A percentile compares a stretch with the other conserved stretches of the same genome.
Evolutionary conservation across 2,113 vertebrate species (phyloP).

Genomic region (Rhinoderma darwinii): DNA sequence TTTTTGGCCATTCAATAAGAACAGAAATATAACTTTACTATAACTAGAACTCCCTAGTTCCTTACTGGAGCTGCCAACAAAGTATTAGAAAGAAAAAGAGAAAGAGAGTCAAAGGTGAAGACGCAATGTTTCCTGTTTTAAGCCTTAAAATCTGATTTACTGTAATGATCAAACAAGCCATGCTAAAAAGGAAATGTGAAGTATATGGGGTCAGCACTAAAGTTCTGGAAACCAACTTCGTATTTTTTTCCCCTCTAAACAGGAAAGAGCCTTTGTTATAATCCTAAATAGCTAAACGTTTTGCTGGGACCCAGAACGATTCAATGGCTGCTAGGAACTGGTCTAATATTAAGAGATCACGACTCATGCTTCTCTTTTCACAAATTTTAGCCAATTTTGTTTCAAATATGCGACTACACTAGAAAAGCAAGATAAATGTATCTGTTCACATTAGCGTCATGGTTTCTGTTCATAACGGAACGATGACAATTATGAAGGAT

Average conservation of each 20-base stretch:
- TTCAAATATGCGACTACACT: neutral
- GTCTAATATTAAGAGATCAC: neutral
- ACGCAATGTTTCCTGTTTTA: slow-evolving; percentile 70
- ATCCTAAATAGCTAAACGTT: slow-evolving; percentile 70
- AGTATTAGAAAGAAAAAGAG: neutral
- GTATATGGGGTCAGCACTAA: slow-evolving; percentile 67
- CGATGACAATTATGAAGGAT: neutral
- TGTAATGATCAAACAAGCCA: slow-evolving; percentile 66
- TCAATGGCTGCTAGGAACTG: neutral
- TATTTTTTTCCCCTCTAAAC: slow-evolving; percentile 73
- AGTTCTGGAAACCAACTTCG: slow-evolving; percentile 76
- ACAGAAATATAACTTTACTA: neutral
- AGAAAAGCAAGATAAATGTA: neutral
- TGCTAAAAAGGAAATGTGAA: slow-evolving; percentile 69
- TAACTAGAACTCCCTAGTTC: neutral
- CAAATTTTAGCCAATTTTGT: neutral
- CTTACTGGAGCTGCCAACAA: neutral
- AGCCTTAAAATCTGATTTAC: slow-evolving; percentile 63
- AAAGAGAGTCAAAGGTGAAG: slow-evolving; percentile 64
- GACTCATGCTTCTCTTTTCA: neutral
- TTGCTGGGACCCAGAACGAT: neutral
- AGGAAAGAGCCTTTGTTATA: slow-evolving; percentile 67
- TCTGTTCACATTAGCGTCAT: neutral
- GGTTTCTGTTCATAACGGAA: neutral
- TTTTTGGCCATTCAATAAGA: neutral